phyloP scores from a whole-genome alignment of 2,888 invertebrate genomes.

The Ophioninae sp. region DNA sequence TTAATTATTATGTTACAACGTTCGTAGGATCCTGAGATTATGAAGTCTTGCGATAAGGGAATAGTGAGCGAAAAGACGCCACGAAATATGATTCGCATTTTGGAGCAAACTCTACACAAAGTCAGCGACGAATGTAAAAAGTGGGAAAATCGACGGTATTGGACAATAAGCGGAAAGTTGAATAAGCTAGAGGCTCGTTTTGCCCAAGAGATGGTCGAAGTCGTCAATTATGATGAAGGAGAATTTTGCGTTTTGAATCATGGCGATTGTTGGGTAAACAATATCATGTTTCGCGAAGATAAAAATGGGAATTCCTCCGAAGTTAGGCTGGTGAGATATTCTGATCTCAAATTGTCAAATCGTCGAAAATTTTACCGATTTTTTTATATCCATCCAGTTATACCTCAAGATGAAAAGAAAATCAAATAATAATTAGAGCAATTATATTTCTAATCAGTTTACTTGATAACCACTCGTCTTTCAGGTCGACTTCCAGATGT shows the following conservation, averaged over 20 bases:
- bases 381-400: too few species aligned
- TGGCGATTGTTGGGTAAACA: slow-evolving; percentile 72
- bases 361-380: not conserved
- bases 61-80: slow-evolving; percentile 62
- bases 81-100: slow-evolving; percentile 33
- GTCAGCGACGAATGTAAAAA: slow-evolving; percentile 37
- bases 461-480: not conserved
- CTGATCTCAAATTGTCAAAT: not conserved
- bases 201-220: slow-evolving; percentile 21
- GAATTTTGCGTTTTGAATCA: slow-evolving; percentile 73
- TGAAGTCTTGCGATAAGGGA: slow-evolving; percentile 62
- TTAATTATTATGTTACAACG: not conserved
- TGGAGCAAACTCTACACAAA: slow-evolving; percentile 48
- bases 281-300: slow-evolving; percentile 69
- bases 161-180: slow-evolving; percentile 51
- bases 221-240: slow-evolving; percentile 51
- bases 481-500: slow-evolving; percentile 71
- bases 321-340: slow-evolving; percentile 63
- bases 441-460: not conserved
- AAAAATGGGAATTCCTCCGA: slow-evolving; percentile 62
- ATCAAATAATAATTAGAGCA: not conserved
- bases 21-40: slow-evolving; percentile 63
- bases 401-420: not conserved
- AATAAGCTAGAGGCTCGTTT: slow-evolving; percentile 32
- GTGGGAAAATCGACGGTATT: slow-evolving; percentile 62